phyloP scores from a whole-genome alignment of 2,888 invertebrate genomes.

The Crioceris asparagi region DNA sequence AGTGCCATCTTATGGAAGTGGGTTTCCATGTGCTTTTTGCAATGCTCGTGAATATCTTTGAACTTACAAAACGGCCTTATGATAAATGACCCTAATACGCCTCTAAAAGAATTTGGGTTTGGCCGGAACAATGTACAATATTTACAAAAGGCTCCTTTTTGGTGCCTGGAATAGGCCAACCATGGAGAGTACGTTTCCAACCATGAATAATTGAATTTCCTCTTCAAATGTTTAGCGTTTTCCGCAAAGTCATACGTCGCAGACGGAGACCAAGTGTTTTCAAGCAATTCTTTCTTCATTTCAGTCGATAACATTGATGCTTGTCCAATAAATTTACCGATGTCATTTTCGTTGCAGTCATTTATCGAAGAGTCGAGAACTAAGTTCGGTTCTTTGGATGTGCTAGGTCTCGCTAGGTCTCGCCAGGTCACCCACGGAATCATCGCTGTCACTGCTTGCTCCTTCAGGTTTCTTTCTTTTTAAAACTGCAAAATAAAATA shows the following conservation, averaged over 20 bases:
- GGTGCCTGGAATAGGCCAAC: constrained; percentile 14
- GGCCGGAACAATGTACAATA: constrained; percentile 8
- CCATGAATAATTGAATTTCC: constrained; percentile 18
- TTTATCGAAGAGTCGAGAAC: constrained; percentile 1
- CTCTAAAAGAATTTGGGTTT: constrained; percentile 11
- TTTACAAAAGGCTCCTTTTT: constrained; percentile 12
- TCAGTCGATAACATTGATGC: constrained; percentile 2
- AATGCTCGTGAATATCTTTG: constrained; percentile 11
- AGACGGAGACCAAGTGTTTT: constrained; percentile 4
- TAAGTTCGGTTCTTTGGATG: constrained; percentile 2
- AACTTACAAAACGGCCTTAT: constrained; percentile 17
- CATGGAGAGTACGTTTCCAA: constrained; percentile 12
- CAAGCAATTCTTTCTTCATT: constrained; percentile 4
- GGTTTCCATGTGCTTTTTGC: constrained; percentile 13
- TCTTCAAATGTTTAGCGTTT: constrained; percentile 18
- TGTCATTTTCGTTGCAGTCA: constrained; percentile 8
- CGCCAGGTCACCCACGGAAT: constrained; percentile 4
- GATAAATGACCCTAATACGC: constrained; percentile 22
- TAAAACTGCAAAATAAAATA: too few relatives aligned
- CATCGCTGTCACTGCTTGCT: constrained; percentile 6
- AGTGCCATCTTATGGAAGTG: constrained; percentile 20
- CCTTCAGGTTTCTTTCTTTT: too few relatives aligned
- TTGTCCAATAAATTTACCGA: constrained; percentile 7
- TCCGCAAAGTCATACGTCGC: constrained; percentile 9
- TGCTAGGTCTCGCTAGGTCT: constrained; percentile 3